Evolutionary conservation across 1,140 invertebrate species (phyloP), one percentile per base, ranked within the genome.

Genomic region (Pteromalus puparum): DNA sequence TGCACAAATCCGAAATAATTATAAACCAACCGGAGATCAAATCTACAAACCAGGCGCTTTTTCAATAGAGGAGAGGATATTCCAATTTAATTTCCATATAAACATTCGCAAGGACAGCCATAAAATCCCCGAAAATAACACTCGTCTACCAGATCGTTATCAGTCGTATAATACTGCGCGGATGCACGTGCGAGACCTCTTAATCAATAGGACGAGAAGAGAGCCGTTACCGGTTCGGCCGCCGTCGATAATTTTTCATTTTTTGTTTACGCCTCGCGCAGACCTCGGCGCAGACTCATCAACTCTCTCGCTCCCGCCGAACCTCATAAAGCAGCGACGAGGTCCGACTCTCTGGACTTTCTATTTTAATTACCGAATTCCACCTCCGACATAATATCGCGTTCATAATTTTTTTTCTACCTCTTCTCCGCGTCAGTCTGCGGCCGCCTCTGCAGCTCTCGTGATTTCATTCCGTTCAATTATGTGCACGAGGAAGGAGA

Each of bases 381-480:
- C 74, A 48, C 18, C 24, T 77, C 42, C 38, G 21, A 76, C 30
- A 24, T n/a, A 76, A 65, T 65, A 68, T 76, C 18, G 15, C 28
- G 42, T 15, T 72, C 67, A 24, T 78, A 72, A 78, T n/a, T 28
- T 78, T 77, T 28, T 38, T 38, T 2, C 79, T n/a, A n/a, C 4
- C 30, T 34, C 30, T 5, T 6, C 30, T 5, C 4, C 21, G 70
- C 48, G 26, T 82, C 48, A 74, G 73, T 28, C 79, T 68, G 21
- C 72, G 28, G 65, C 38, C 4, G 5, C 28, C 13, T 9, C 65
- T 13, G 24, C 34, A 26, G 75, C 42, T 26, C 18, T 65, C 61
- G 75, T 73, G 75, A 83, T 83, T 83, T 65, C 42, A 73, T 83
- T 78, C 46, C 2, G 67, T 83, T 78, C 70, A 78, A 83, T 78